Evolutionary conservation across 2,888 invertebrate genomes (phyloP).

Genomic region (Caenorhabditis doughertyi): DNA sequence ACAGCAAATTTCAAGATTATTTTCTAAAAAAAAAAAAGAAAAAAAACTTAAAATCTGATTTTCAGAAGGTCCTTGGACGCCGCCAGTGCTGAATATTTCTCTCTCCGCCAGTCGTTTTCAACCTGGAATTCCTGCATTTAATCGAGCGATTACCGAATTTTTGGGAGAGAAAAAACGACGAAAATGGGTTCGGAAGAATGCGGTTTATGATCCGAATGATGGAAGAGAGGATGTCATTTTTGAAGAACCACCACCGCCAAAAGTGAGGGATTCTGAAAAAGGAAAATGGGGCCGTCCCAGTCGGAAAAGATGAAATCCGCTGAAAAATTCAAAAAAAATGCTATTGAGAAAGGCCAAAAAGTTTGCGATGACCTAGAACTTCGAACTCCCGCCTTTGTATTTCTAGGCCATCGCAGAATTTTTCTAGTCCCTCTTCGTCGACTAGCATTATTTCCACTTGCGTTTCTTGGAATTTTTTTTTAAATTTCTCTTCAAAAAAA

Average conservation of each 20-base stretch:
- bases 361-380: too few species aligned
- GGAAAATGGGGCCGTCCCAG: neutral
- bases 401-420: too few species aligned
- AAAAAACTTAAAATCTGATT: too few species aligned
- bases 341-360: too few species aligned
- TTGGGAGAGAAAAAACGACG: slow-evolving; percentile 24
- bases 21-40: too few species aligned
- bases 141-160: slow-evolving; percentile 58
- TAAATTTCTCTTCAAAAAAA: neutral
- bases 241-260: slow-evolving; percentile 29
- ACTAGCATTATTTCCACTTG: too few species aligned
- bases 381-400: too few species aligned
- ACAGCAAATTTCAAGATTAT: too few species aligned
- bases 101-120: slow-evolving; percentile 65
- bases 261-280: neutral
- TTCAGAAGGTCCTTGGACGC: slow-evolving; percentile 57
- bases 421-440: too few species aligned
- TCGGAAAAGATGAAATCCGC: neutral
- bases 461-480: neutral
- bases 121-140: slow-evolving; percentile 60
- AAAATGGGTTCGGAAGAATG: neutral
- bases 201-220: slow-evolving; percentile 5
- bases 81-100: slow-evolving; percentile 65
- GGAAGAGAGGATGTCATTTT: slow-evolving; percentile 40
- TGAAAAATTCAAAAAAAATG: slow-evolving; percentile 21